Evolutionary conservation across 2,888 invertebrate genomes (phyloP), one percentile per base, ranked within the genome.

Genomic region (Leptinotarsa peninsularis): DNA sequence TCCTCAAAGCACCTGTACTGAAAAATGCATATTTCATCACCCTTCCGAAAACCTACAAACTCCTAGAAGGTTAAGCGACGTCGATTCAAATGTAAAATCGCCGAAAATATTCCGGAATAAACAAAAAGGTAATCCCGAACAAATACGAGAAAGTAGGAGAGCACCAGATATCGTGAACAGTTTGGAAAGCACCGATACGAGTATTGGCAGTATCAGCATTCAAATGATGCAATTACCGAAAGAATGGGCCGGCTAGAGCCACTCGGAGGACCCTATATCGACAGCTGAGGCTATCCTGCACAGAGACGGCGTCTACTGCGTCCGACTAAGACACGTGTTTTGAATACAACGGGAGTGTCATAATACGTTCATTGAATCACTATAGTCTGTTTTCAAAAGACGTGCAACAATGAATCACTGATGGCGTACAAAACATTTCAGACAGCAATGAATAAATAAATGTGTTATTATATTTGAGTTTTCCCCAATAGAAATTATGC

Each of bases 161-260:
- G 81, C 82, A 80, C 81, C 85, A 83, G 84, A 85, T 86, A 84
- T 85, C 84, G 84, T 83, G 84, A 83, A 84, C 85, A 82, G 85
- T 85, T 85, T 83, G 85, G 83, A 84, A 82, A 83, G 85, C 84
- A 86, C 85, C 86, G 85, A 86, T 86, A 87, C 86, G 87, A 85
- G 86, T 88, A 88, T 87, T 86, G 87, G 85, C 84, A 84, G 81
- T 83, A 87, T 88, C 87, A 88, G 88, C 87, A 89, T 88, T 87
- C 87, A 86, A 89, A 89, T 88, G 87, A 87, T 85, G 85, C 87
- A 87, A 89, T 89, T 88, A 88, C 88, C 84, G 85, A 83, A 84
- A 84, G 86, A 87, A 87, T 86, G 86, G 86, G 77, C 82, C 81
- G 80, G 81, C 81, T 79, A 81, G 80, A 82, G 81, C 79, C 79